Percentiles rank a stretch among this genome's conserved stretches.
These are phyloP conservation scores for Poeciliopsis prolifica DNA, from an alignment of 2,113 vertebrate genomes.

Conservation along the genomic window DNA sequence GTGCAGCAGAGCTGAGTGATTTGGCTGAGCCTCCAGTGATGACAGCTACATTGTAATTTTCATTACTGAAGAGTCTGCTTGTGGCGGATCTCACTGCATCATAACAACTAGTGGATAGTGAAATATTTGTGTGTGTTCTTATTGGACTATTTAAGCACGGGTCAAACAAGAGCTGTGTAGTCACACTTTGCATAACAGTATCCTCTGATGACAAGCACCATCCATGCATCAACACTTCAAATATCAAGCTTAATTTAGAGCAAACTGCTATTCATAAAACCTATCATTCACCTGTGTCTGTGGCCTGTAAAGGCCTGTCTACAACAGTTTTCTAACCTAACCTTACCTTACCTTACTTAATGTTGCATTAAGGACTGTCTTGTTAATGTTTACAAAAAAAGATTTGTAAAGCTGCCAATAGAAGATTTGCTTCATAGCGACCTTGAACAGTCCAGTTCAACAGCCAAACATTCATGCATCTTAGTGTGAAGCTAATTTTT, in stretches of 20 bases:
- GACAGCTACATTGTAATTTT: constrained; percentile 74
- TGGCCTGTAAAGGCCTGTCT: no score
- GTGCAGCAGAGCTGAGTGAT: constrained; percentile 31
- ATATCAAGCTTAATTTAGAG: not conserved
- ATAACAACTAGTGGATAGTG: constrained; percentile 12
- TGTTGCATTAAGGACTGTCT: not conserved
- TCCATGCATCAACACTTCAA: not conserved
- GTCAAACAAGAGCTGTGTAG: constrained; percentile 7
- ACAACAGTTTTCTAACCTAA: not conserved
- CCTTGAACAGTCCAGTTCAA: no score
- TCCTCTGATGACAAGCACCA: not conserved
- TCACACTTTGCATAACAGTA: not conserved
- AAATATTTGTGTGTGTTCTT: constrained; percentile 15
- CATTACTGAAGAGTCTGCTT: constrained; percentile 64
- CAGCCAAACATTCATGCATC: no score
- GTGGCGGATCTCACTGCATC: constrained; percentile 30
- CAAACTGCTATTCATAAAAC: not conserved
- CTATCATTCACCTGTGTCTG: not conserved
- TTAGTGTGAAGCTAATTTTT: no score
- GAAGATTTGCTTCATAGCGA: no score
- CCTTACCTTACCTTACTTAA: not conserved
- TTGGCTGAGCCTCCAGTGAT: constrained; percentile 38
- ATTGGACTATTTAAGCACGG: not conserved
- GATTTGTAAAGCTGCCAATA: no score
- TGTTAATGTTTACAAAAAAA: no score